Evolutionary conservation across 2,797 vertebrate species (phyloP).

Genomic region (Lagorchestes hirsutus): DNA sequence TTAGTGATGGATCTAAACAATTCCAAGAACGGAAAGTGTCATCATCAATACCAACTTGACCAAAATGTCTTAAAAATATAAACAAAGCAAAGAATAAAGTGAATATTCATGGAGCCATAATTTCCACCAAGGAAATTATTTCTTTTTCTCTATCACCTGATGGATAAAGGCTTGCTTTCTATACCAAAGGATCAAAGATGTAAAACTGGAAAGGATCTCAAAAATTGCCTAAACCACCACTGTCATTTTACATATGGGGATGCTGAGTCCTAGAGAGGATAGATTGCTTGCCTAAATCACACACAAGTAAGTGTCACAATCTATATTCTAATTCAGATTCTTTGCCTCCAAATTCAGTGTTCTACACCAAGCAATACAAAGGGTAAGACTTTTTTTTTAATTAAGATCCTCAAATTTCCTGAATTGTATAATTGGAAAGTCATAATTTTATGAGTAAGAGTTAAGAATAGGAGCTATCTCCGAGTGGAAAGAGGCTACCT

Average conservation of each 20-base stretch:
- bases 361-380: background rate
- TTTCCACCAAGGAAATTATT: background rate
- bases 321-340: background rate
- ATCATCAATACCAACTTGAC: background rate
- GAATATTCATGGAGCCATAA: background rate
- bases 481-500: background rate
- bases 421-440: background rate
- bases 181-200: background rate
- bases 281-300: background rate
- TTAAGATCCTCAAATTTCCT: background rate
- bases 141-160: background rate
- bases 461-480: background rate
- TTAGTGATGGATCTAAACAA: too few relatives aligned
- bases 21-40: background rate
- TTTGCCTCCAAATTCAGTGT: background rate
- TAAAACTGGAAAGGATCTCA: background rate
- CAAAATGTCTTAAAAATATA: background rate
- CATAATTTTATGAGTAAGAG: background rate
- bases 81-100: background rate
- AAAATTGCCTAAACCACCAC: background rate
- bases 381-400: background rate
- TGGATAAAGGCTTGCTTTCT: background rate
- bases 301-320: background rate
- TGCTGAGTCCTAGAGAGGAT: background rate
- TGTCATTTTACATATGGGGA: background rate